Evolutionary conservation across 2,113 vertebrate genomes (phyloP).

Genomic region (Pavo muticus): DNA sequence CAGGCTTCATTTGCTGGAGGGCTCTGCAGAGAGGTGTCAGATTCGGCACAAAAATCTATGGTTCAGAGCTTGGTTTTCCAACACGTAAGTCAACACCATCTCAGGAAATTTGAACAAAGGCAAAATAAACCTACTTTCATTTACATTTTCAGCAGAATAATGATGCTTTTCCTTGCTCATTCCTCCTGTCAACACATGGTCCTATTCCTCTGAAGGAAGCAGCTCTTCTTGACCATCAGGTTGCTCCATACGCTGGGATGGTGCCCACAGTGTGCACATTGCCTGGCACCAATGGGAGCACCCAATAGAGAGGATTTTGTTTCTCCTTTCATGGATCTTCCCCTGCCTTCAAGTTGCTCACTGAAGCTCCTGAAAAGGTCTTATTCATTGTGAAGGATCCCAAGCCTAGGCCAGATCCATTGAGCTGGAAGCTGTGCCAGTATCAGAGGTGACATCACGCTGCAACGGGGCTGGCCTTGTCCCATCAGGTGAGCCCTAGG

Average conservation of each 20-base stretch:
- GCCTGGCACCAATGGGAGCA: background rate
- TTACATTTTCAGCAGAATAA: conserved; percentile 22
- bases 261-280: background rate
- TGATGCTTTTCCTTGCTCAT: rapidly evolving
- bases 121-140: conserved; percentile 35
- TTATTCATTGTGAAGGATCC: background rate
- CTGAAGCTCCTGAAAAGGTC: background rate
- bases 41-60: conserved; percentile 12
- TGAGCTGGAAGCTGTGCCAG: background rate
- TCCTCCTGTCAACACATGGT: background rate
- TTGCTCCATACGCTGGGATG: background rate
- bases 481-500: rapidly evolving
- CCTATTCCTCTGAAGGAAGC: background rate
- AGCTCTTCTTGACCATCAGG: background rate
- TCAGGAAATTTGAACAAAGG: conserved; percentile 21
- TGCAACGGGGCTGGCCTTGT: background rate
- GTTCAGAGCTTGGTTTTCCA: conserved; percentile 45
- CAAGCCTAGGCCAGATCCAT: background rate
- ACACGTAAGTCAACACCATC: conserved; percentile 25
- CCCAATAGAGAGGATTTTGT: background rate
- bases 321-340: background rate
- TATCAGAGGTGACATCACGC: background rate
- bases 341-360: background rate
- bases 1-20: conserved; percentile 47
- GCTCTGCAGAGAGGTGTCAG: conserved; percentile 11